Base-by-base conservation (phyloP, 2,888 invertebrate genomes). In the Belgica antarctica region DNA sequence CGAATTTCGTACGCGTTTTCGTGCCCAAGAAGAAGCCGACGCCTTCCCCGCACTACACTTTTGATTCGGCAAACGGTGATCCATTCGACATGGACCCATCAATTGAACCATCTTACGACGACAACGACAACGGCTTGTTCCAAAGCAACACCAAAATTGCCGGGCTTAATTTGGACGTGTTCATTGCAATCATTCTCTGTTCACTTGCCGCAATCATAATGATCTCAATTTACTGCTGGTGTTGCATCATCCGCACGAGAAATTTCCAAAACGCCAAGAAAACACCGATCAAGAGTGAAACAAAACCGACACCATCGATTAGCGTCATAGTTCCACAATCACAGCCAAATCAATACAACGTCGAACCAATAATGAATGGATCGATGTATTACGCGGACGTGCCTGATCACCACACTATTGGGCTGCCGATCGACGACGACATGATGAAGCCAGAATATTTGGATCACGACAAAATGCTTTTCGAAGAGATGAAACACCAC, bases 1-100 rank as follows among this genome's bases (percentile, higher is more conserved):
- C 85, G 1, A 86, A 86, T 74, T 82, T 82, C 77, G 83, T 84
- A 1, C 76, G 82, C 17, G 81, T 84, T 3, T 68, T 68, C 10
- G 57, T 68, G 0, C 68, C 68, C 1, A 68, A 68, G 27, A 47
- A 47, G 19, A 12, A 24, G 1, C 28, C 47, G 17, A 57, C 57
- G 2, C n/a, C 68, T 34, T 57, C 52, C 17, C 17, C 28, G 19
- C 25, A 31, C 2, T 19, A 31, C 10, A 31, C 31, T 15, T 34
- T 27, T 57, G 22, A 68, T 25, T 28, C 25, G 1, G 27, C 27
- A 7, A 24, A 66, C 15, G 17, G 22, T 24, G 47, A 66, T 12
- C 15, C 22, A 1, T 63, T n/a, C 12, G 66, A 66, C 4, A 47
- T 19, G 10, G 66, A 66, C 19, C 68, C 52, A n/a, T 68, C 65